Evolutionary conservation across 2,797 vertebrate species (phyloP).

Genomic region (Okamejei kenojei): DNA sequence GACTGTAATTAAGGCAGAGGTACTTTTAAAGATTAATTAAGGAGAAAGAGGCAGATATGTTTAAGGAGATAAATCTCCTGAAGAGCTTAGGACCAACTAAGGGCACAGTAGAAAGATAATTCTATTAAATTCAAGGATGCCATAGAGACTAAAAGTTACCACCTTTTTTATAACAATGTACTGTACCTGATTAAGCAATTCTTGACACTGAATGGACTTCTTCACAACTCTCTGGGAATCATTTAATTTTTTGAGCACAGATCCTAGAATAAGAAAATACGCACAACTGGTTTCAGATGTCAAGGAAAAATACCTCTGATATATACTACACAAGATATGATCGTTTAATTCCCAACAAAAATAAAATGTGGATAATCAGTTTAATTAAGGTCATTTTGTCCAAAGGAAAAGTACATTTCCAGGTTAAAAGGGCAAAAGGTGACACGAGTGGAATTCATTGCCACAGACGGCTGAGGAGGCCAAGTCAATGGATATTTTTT

Average conservation of each 20-base stretch:
- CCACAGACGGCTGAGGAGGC: no score
- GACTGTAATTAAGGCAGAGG: neutral
- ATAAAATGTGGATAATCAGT: neutral
- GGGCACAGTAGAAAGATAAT: neutral
- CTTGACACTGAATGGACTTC: slow-evolving; percentile 45
- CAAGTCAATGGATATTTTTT: no score
- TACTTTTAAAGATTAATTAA: neutral
- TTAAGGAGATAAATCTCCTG: neutral
- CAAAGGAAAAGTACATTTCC: neutral
- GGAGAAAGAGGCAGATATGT: neutral
- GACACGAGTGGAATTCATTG: neutral
- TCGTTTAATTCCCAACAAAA: neutral
- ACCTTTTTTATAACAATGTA: slow-evolving; percentile 4
- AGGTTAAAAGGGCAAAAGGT: neutral
- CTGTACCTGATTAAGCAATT: slow-evolving; percentile 41
- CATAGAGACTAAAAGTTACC: neutral
- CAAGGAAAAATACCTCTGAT: no score
- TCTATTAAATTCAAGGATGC: neutral
- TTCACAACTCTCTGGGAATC: slow-evolving; percentile 39
- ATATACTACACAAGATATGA: neutral
- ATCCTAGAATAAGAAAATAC: slow-evolving; percentile 32
- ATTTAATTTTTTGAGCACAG: slow-evolving; percentile 32
- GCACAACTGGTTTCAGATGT: neutral
- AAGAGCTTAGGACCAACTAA: neutral
- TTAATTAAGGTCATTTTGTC: neutral